phyloP scores from a whole-genome alignment of 2,888 invertebrate genomes.

The Molorchus minor region DNA sequence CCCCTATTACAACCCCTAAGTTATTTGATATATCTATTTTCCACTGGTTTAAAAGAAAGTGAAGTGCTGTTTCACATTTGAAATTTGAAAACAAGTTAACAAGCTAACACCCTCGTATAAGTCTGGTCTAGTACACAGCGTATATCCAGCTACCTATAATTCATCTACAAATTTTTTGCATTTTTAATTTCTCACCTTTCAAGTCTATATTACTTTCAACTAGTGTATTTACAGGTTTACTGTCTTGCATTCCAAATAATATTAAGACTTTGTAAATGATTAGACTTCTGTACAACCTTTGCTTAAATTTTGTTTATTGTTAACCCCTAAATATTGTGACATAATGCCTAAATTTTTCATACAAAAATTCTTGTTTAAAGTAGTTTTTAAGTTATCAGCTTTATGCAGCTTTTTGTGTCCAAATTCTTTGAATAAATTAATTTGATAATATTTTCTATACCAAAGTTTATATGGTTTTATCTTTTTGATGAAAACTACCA shows the following conservation, averaged over 20 bases:
- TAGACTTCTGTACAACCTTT: slow-evolving; percentile 12
- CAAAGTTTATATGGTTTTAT: no score
- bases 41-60: no score
- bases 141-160: slow-evolving; percentile 38
- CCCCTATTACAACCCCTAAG: no score
- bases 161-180: slow-evolving; percentile 32
- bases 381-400: slow-evolving; percentile 31
- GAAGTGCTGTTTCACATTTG: no score
- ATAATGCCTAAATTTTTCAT: slow-evolving; percentile 35
- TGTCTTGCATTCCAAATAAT: slow-evolving; percentile 27
- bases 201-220: slow-evolving; percentile 33
- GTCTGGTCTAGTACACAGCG: slow-evolving; percentile 34
- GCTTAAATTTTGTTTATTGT: slow-evolving; percentile 22
- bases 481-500: no score
- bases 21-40: no score
- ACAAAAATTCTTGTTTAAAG: slow-evolving; percentile 12
- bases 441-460: no score
- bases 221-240: slow-evolving; percentile 21
- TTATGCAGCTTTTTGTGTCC: slow-evolving; percentile 8
- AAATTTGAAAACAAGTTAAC: no score
- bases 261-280: slow-evolving; percentile 22
- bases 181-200: slow-evolving; percentile 12
- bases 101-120: no score
- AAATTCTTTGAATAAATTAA: no score
- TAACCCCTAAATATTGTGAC: slow-evolving; percentile 29